Conservation (phyloP, 2,113 vertebrate genomes). For the Apteryx mantelli region DNA sequence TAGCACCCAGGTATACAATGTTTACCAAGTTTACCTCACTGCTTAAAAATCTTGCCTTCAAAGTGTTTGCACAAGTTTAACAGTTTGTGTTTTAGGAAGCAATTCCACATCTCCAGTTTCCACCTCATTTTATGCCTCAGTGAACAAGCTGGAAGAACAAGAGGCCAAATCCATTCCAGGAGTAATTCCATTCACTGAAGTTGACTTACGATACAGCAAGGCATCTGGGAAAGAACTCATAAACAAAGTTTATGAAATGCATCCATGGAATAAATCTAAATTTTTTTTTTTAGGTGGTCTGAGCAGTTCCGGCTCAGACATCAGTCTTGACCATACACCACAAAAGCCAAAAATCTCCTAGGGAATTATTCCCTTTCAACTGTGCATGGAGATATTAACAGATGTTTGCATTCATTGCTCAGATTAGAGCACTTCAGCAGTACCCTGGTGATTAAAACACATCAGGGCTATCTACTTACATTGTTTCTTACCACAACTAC, state of each 20-base stretch:
- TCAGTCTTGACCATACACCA: neutral
- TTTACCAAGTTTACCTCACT: too few relatives aligned
- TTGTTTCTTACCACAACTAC: neutral
- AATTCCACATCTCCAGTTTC: neutral
- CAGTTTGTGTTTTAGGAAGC: neutral
- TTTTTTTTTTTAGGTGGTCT: neutral
- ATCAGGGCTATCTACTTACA: neutral
- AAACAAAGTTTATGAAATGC: neutral
- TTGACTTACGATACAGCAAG: neutral
- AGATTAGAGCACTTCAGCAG: neutral
- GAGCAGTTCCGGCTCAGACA: neutral
- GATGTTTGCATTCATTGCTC: neutral
- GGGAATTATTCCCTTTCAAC: neutral
- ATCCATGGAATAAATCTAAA: neutral
- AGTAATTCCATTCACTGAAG: neutral
- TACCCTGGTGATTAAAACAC: neutral
- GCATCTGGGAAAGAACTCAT: neutral
- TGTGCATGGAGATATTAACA: neutral
- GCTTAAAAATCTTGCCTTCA: neutral
- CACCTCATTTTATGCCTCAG: neutral
- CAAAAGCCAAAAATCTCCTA: neutral
- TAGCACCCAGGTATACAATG: neutral
- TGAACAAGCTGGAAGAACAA: neutral
- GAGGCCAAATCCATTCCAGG: neutral
- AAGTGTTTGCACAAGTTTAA: neutral